Base-by-base conservation (phyloP, 92 coral and sea anemone species). In the Porites rus region DNA sequence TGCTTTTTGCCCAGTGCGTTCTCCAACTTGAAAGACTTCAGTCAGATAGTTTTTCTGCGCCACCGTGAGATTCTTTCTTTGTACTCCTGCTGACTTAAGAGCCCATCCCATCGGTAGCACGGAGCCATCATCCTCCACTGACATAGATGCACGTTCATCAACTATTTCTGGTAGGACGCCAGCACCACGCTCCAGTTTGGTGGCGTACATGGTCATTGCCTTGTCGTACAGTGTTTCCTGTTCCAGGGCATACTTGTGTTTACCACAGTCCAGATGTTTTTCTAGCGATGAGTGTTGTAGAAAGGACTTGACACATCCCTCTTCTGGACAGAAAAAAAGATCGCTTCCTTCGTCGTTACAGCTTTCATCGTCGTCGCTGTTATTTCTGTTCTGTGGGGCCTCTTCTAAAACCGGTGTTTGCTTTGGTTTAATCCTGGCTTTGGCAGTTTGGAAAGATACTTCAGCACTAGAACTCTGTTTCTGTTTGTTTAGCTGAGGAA, bases 181-280 rank as follows among this genome's bases (percentile, higher is more conserved):
- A 74, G 78, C 80, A 19, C 93, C 93, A 50, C 82, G 76, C 66
- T 79, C 90, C 62, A 90, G 83, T 75, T 80, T 85, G 65, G 84
- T 77, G 71, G 87, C 84, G 79, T 90, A 89, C 20, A 77, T 16
- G 7, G 80, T 72, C 82, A 90, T 80, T 24, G 93, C 93, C 81
- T 90, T 90, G 87, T 90, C 89, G 46, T 65, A 76, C 18, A 89
- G 77, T 4, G 89, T 75, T 76, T 89, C 86, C 22, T 58, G 82
- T 78, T 89, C 92, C 6, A 89, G 89, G 19, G 74, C 89, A 66
- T 77, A 78, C 80, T 83, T 77, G 61, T 89, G 92, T 19, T 51
- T 90, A 13, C 93, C 93, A 79, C 68, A 65, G 60, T 80, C 93
- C 65, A 90, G 88, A 73, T 90, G 93, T 43, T 56, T 80, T 59